Evolutionary conservation across 2,888 invertebrate genomes (phyloP), one percentile per base, ranked within the genome.

Genomic region (Plagodis dolabraria): DNA sequence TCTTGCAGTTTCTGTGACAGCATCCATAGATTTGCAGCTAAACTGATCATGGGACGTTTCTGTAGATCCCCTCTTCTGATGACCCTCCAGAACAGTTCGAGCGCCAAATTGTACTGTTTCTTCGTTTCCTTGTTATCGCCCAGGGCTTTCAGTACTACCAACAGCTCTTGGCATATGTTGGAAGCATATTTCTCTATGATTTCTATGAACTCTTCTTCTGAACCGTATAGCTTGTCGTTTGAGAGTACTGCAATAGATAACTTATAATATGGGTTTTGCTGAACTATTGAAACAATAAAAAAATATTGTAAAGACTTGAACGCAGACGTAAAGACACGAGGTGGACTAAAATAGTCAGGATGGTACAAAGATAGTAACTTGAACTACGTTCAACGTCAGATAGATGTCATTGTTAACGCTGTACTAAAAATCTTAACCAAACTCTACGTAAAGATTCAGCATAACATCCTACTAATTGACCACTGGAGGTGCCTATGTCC

Each of bases 171-270:
- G 42, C 98, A 92, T 54, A 98, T 93, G 67, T 96, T 95, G 0
- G 95, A 94, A 65, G 96, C 95, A 79, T 97, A 95, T 77, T 94
- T 95, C 75, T 97, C 95, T 1, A 98, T 93, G 84, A 97, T 97
- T 4, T 92, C 89, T 51, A 98, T 90, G 82, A 98, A 99, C 85
- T 98, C 97, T 10, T 95, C 94, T 87, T 98, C 98, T 9, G 96
- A 95, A 7, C 98, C 98, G 80, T 99, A 99, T 44, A 99, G 89
- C 58, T 96, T 94, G 85, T 99, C 98, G 82, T 99, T 99, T 5
- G 98, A 98, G 77, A 98, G 96, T 63, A 99, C 98, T 95, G 71
- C 75, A 91, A 90, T 0, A 34, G 33, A 52, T 42, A 63, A 54
- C 22, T 22, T 22, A 22, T 22, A 22, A 22, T 22, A 22, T 22